These are phyloP conservation scores for Sebastes miniatus DNA, from an alignment of 2,797 vertebrate genomes.

Conservation along the genomic window DNA sequence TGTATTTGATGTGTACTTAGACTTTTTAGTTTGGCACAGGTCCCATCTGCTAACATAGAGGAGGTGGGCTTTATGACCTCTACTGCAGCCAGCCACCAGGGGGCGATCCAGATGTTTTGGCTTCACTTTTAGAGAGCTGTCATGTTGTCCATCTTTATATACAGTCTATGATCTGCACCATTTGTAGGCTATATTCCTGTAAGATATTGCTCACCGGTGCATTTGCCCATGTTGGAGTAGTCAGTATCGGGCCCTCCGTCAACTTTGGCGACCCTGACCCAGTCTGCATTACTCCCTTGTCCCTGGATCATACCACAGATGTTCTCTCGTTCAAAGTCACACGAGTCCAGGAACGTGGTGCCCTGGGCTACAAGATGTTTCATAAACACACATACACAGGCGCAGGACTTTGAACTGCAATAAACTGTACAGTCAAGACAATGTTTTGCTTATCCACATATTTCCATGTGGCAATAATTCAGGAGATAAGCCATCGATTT, in stretches of 20 bases:
- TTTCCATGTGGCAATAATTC: background rate
- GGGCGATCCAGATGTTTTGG: too few species aligned
- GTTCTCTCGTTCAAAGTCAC: slow-evolving; percentile 92
- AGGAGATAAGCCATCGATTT: background rate
- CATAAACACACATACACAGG: background rate
- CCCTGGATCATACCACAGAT: slow-evolving; percentile 95
- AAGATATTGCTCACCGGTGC: slow-evolving; percentile 80
- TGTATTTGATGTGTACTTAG: too few species aligned
- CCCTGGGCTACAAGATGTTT: slow-evolving; percentile 64
- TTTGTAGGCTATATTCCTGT: background rate
- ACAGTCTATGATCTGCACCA: background rate
- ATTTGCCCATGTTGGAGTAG: slow-evolving; percentile 88
- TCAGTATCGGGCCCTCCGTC: slow-evolving; percentile 82
- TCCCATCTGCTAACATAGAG: too few species aligned
- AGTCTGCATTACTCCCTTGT: slow-evolving; percentile 76
- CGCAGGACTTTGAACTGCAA: slow-evolving; percentile 46
- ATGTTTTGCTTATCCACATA: background rate
- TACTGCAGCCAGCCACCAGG: too few species aligned
- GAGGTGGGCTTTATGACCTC: too few species aligned
- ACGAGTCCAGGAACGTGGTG: slow-evolving; percentile 91
- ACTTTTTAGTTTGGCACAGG: too few species aligned
- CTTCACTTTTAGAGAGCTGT: too few species aligned
- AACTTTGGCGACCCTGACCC: slow-evolving; percentile 75
- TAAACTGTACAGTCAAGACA: slow-evolving; percentile 10
- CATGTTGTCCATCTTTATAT: too few species aligned